Conservation (phyloP, 2,888 invertebrate species). For the Drosophila kuntzei region DNA sequence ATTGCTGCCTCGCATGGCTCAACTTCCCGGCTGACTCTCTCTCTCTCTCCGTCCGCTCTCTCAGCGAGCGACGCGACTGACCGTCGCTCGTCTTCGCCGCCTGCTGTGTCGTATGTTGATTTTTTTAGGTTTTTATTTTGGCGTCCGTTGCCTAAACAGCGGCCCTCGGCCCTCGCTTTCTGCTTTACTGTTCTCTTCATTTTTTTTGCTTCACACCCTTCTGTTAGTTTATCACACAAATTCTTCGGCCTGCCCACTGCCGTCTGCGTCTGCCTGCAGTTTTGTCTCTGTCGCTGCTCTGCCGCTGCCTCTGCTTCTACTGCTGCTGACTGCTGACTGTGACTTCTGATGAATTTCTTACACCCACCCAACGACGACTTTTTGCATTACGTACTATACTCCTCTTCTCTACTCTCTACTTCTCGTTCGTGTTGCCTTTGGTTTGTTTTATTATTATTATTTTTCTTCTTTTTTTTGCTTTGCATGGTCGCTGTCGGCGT, state of each 20-base stretch:
- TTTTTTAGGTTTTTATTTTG: conserved; percentile 74
- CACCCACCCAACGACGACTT: conserved; percentile 70
- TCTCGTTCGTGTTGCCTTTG: conserved; percentile 20
- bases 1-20: conserved; percentile 67
- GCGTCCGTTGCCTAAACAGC: conserved; percentile 60
- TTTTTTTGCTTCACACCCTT: conserved; percentile 62
- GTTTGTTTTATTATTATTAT: conserved; percentile 6
- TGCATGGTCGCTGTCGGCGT: conserved; percentile 44
- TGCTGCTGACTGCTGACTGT: conserved; percentile 27
- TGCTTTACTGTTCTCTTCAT: conserved; percentile 27
- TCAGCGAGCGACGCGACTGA: conserved; percentile 61
- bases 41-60: conserved; percentile 8
- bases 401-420: conserved; percentile 5
- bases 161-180: conserved; percentile 43
- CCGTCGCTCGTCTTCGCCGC: conserved; percentile 68
- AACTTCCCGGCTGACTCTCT: conserved; percentile 43
- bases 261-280: conserved; percentile 38
- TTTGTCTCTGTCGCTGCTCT: conserved; percentile 26
- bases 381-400: conserved; percentile 55
- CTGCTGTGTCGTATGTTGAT: conserved; percentile 75
- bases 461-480: conserved; percentile 26
- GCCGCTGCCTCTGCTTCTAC: neutral
- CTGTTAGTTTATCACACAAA: conserved; percentile 67
- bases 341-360: conserved; percentile 75
- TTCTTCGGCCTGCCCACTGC: conserved; percentile 42